Conservation (phyloP, 2,113 vertebrate genomes). For the Tyrannus savana region DNA sequence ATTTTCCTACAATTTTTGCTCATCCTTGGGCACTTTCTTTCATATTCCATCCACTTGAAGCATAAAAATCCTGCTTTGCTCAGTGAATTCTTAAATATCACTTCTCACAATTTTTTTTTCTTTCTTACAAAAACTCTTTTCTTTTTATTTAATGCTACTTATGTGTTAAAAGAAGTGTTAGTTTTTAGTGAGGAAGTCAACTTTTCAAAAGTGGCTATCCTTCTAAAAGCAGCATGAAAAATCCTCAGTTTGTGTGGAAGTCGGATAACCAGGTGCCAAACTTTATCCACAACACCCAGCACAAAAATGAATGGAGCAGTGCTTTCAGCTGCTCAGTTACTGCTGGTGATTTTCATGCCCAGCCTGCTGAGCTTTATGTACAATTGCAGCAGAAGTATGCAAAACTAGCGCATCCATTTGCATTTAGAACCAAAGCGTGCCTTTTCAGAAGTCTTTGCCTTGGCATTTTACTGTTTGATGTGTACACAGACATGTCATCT, state of each 20-base stretch:
- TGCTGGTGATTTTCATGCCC: not conserved
- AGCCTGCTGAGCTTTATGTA: not conserved
- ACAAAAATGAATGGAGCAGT: not conserved
- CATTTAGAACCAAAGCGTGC: not conserved
- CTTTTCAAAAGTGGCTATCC: not conserved
- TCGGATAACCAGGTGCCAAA: not conserved
- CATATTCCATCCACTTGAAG: not conserved
- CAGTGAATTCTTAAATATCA: not conserved
- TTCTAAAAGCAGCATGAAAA: not conserved
- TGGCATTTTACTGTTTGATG: not conserved
- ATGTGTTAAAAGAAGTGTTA: not conserved
- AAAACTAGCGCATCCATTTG: not conserved
- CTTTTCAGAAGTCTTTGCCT: not conserved
- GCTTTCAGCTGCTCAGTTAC: not conserved
- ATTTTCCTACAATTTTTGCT: not conserved
- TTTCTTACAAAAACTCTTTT: not conserved
- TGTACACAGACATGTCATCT: not conserved
- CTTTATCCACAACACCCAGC: not conserved
- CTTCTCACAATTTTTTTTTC: not conserved
- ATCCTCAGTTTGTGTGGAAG: not conserved
- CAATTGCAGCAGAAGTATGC: not conserved
- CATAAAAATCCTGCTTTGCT: not conserved
- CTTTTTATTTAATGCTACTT: not conserved
- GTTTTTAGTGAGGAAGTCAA: not conserved
- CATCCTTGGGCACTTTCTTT: not conserved